Evolutionary conservation across 1,140 invertebrate genomes (phyloP).

Genomic region (Drosophila kohkoa): DNA sequence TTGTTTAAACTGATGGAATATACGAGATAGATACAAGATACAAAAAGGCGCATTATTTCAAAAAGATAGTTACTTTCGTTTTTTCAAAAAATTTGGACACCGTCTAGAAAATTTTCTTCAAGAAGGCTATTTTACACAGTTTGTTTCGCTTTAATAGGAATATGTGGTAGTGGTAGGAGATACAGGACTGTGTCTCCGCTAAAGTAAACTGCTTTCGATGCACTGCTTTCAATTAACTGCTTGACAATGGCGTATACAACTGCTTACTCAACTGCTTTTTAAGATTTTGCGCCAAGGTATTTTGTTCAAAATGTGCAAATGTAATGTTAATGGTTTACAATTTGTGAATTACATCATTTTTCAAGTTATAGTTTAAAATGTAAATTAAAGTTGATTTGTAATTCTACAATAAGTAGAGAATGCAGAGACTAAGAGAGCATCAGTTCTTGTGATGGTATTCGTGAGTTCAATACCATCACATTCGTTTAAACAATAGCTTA

Average conservation of each 20-base stretch:
- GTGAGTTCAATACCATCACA: neutral
- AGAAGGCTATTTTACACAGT: too few species aligned
- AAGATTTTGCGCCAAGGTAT: neutral
- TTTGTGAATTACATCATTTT: neutral
- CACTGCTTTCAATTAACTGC: neutral
- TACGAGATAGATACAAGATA: too few species aligned
- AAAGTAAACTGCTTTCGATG: neutral
- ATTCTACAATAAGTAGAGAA: neutral
- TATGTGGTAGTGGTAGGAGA: too few species aligned
- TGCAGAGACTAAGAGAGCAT: neutral
- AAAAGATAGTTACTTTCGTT: too few species aligned
- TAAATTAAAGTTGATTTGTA: neutral
- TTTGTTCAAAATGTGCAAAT: neutral
- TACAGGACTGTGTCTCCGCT: neutral
- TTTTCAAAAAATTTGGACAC: too few species aligned
- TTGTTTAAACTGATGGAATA: too few species aligned
- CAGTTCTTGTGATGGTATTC: neutral
- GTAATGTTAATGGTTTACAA: neutral
- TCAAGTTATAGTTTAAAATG: neutral
- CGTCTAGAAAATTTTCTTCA: too few species aligned
- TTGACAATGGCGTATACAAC: neutral
- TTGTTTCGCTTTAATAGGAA: too few species aligned
- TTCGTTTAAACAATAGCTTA: too few species aligned
- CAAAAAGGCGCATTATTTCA: too few species aligned
- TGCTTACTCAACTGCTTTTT: neutral